These are phyloP conservation scores for Drosophila arawakana DNA, from an alignment of 1,140 invertebrate species.

Conservation along the genomic window DNA sequence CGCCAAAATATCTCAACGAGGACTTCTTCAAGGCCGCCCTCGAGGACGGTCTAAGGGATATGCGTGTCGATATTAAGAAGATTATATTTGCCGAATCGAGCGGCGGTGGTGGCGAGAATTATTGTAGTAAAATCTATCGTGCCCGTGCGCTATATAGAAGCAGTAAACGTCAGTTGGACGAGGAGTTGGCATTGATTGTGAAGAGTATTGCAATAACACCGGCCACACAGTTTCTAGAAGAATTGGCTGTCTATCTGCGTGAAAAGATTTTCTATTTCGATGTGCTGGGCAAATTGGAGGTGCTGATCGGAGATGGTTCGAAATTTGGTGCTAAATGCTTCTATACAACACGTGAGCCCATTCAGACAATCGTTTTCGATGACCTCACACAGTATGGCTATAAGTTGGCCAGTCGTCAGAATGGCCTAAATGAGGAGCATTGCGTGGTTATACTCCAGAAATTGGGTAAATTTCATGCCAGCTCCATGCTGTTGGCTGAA, in stretches of 20 bases:
- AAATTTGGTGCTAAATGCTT: conserved; percentile 80
- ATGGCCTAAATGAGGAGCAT: conserved; percentile 78
- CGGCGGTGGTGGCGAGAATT: conserved; percentile 76
- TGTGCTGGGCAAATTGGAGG: conserved; percentile 76
- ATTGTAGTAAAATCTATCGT: conserved; percentile 81
- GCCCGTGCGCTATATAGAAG: conserved; percentile 67
- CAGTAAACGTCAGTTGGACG: conserved; percentile 73
- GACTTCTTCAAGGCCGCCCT: conserved; percentile 77
- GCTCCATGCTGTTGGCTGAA: conserved; percentile 74
- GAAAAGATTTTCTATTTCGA: conserved; percentile 83
- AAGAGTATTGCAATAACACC: conserved; percentile 80
- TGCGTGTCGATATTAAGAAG: conserved; percentile 76
- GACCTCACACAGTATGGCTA: conserved; percentile 81
- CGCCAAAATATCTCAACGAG: conserved; percentile 76
- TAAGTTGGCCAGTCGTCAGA: conserved; percentile 75
- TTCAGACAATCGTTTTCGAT: conserved; percentile 83
- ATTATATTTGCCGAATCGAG: conserved; percentile 72
- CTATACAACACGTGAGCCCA: conserved; percentile 73
- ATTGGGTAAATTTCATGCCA: conserved; percentile 79
- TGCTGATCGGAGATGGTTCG: conserved; percentile 68
- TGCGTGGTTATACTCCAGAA: conserved; percentile 73
- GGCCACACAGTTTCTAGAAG: conserved; percentile 80
- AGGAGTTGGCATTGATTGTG: conserved; percentile 76
- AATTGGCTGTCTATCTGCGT: conserved; percentile 74
- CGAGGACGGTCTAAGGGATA: conserved; percentile 74